Conservation (phyloP, 2,113 vertebrate genomes). For the Pipra filicauda region DNA sequence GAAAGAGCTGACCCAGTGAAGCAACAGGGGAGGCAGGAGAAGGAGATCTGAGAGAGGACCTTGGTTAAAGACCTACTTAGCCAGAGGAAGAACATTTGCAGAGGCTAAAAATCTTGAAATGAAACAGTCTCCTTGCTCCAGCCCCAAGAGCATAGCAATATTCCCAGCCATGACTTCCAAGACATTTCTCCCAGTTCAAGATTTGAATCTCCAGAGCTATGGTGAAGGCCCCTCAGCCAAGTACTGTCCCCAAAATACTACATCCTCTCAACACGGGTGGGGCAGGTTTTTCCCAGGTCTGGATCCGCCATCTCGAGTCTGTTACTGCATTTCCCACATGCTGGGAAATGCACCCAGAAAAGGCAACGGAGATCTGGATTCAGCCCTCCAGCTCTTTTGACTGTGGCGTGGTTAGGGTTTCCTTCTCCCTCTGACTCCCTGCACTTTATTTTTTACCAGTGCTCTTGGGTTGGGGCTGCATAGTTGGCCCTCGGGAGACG, state of each 20-base stretch:
- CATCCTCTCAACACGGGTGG: not conserved
- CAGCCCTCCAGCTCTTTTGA: not conserved
- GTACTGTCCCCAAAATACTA: not conserved
- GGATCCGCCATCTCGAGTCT: not conserved
- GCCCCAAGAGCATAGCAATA: not conserved
- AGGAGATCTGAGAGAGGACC: not conserved
- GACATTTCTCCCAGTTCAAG: not conserved
- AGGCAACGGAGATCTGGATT: not conserved
- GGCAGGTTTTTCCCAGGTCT: not conserved
- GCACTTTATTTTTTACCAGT: slow-evolving; percentile 7
- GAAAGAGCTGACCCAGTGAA: not conserved
- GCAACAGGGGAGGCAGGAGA: not conserved
- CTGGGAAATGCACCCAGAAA: not conserved
- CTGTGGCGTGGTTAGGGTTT: not conserved
- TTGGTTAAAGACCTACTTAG: not conserved
- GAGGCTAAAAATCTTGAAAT: not conserved
- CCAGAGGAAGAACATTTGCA: not conserved
- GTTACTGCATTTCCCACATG: not conserved
- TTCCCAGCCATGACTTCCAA: not conserved
- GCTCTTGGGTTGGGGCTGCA: not conserved
- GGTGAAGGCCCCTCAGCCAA: not conserved
- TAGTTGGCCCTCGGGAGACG: rapidly evolving
- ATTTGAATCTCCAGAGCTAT: not conserved
- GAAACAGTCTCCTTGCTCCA: not conserved
- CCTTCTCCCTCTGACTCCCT: not conserved